A percentile compares a stretch with the other conserved stretches of the same genome.
phyloP scores from a whole-genome alignment of 1,140 invertebrate genomes.

The Caenorhabditis elegans region WBcel235 BX284604.4:8487501-8488000 shows the following conservation, averaged over 20 bases:
- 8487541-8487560: not conserved
- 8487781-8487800: not conserved
- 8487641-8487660: constrained; percentile 16
- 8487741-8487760: not conserved
- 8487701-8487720: not conserved
- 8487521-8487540: not conserved
- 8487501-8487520: constrained; percentile 14
- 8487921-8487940: not conserved
- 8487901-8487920: constrained; percentile 19
- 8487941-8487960: constrained; percentile 6
- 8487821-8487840: too few species aligned
- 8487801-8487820: not conserved
- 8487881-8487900: not conserved
- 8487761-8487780: not conserved
- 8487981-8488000: not conserved
- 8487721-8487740: not conserved
- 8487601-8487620: not conserved
- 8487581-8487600: not conserved
- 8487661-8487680: constrained; percentile 3
- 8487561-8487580: not conserved
- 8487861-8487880: too few species aligned
- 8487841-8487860: too few species aligned
- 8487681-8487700: constrained; percentile 5
- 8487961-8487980: not conserved
- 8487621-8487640: not conserved